phyloP scores from a whole-genome alignment of 2,888 invertebrate genomes.

The Synergus japonicus region DNA sequence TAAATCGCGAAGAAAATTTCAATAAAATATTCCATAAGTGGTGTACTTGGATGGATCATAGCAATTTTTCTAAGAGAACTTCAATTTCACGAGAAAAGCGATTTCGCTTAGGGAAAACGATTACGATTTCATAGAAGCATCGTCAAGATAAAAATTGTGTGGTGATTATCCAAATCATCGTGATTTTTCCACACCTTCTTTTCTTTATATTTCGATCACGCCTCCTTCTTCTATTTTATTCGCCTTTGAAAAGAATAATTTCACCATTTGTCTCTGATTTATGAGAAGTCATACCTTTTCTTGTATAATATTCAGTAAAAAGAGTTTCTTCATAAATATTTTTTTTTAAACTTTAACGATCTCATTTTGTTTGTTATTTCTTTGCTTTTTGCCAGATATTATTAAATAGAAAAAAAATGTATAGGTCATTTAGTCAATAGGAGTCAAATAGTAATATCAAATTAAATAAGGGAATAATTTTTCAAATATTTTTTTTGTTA shows the following conservation, averaged over 20 bases:
- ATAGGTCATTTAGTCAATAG: too few relatives aligned
- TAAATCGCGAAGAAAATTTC: neutral
- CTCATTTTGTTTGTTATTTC: too few relatives aligned
- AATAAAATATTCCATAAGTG: neutral
- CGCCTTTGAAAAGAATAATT: neutral
- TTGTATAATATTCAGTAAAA: neutral
- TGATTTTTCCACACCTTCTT: neutral
- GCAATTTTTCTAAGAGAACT: neutral
- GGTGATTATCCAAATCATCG: conserved; percentile 7
- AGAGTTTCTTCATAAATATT: neutral
- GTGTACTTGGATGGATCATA: neutral
- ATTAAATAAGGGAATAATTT: neutral
- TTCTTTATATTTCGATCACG: neutral
- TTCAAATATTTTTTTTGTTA: neutral
- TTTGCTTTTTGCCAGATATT: too few relatives aligned
- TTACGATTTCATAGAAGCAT: conserved; percentile 1
- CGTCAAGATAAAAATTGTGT: neutral
- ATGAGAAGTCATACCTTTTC: neutral
- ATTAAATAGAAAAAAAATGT: too few relatives aligned
- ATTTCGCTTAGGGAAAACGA: conserved; percentile 6
- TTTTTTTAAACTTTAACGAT: too few relatives aligned
- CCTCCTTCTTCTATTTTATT: neutral
- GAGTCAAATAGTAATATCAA: neutral
- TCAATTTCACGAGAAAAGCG: neutral
- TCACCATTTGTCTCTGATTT: neutral